phyloP scores from a whole-genome alignment of 2,113 vertebrate genomes.

The Petromus typicus region DNA sequence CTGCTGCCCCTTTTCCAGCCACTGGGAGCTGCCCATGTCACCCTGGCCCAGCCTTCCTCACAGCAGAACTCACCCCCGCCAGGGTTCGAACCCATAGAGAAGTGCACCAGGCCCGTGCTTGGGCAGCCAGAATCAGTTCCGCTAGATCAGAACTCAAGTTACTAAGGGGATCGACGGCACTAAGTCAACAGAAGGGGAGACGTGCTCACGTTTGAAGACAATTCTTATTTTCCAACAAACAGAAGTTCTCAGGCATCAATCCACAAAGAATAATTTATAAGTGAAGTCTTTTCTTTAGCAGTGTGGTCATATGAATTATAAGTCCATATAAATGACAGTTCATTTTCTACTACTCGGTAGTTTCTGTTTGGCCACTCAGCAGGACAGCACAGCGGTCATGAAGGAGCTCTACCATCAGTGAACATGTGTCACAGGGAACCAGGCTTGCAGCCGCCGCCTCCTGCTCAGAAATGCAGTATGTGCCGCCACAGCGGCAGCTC shows the following conservation, averaged over 20 bases:
- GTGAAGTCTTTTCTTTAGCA: neutral
- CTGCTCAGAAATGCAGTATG: slow-evolving; percentile 83
- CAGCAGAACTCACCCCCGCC: neutral
- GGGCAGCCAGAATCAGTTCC: neutral
- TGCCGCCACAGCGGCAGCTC: slow-evolving; percentile 89
- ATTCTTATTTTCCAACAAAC: slow-evolving; percentile 35
- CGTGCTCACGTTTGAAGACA: neutral
- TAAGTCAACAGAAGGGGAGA: neutral
- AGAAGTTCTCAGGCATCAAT: slow-evolving; percentile 23
- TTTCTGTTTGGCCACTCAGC: neutral
- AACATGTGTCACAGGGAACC: slow-evolving; percentile 89
- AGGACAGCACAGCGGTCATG: slow-evolving; percentile 54
- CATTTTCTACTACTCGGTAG: slow-evolving; percentile 37
- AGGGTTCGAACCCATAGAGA: neutral
- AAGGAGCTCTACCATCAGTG: slow-evolving; percentile 87
- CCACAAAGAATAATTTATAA: slow-evolving; percentile 24
- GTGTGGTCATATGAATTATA: slow-evolving; percentile 22
- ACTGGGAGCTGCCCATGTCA: neutral
- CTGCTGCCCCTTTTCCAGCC: neutral
- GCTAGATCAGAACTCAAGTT: neutral
- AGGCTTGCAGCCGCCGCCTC: slow-evolving; percentile 85
- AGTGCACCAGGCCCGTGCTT: neutral
- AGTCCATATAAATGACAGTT: slow-evolving; percentile 17
- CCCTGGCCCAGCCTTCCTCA: neutral
- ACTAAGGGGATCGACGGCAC: neutral